Conservation (phyloP, 2,113 vertebrate genomes). For the Malurus melanocephalus region DNA sequence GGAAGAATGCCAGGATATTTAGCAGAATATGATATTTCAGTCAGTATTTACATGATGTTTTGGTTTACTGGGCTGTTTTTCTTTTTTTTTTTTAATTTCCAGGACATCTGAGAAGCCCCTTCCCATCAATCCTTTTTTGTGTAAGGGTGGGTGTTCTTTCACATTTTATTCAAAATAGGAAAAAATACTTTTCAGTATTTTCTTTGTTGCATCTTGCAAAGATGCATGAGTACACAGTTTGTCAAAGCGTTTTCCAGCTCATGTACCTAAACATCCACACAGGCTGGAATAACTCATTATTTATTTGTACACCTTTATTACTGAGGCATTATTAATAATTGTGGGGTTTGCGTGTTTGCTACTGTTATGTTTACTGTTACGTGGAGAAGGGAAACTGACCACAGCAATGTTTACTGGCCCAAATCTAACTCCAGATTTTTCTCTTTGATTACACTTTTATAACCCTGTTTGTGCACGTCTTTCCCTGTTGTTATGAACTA, state of each 20-base stretch:
- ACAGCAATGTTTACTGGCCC: background rate
- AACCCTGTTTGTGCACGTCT: background rate
- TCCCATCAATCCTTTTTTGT: background rate
- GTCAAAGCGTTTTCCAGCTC: background rate
- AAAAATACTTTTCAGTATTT: background rate
- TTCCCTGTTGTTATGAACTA: background rate
- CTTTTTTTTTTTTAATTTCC: background rate
- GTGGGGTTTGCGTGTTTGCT: background rate
- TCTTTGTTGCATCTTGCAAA: background rate
- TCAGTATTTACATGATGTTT: background rate
- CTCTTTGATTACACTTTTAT: background rate
- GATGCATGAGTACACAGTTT: background rate
- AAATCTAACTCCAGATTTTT: background rate
- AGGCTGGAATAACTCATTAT: background rate
- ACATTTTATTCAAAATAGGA: background rate
- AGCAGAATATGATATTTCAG: background rate
- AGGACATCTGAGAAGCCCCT: background rate
- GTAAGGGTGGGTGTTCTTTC: background rate
- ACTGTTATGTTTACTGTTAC: background rate
- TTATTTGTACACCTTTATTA: slow-evolving; percentile 3
- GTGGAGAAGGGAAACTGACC: background rate
- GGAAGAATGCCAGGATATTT: background rate
- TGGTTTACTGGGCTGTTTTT: background rate
- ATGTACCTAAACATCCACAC: background rate
- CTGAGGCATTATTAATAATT: background rate